Evolutionary conservation across 2,113 vertebrate species (phyloP), one percentile per base, ranked within the genome.

Genomic region (Cynoglossus semilaevis): DNA sequence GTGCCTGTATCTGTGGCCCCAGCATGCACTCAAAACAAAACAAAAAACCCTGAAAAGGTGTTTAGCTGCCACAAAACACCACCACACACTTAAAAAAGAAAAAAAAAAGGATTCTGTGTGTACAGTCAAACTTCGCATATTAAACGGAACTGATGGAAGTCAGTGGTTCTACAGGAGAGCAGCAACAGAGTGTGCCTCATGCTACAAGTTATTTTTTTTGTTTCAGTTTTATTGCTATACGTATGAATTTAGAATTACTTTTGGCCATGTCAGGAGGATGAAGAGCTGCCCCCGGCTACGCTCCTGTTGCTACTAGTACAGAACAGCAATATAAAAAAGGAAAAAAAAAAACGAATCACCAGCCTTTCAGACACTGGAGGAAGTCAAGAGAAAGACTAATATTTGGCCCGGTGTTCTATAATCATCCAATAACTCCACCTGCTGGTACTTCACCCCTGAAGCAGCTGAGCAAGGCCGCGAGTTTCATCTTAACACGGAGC

Each of bases 11-110:
- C 61, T 56, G 51, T 35, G 66, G 70, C 76, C 67, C 73, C 81
- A 76, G 83, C 87, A 83, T 82, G 82, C 83, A 57, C 73, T n/a
- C n/a, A n/a, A n/a, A n/a, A n/a, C n/a, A n/a, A n/a, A n/a, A 66
- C 65, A 82, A 73, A 67, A 82, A 73, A 85, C 82, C 85, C 87
- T 86, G 82, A 85, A 82, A 82, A 62, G 76, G 79, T 48, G 58
- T 81, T 80, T 86, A 89, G 86, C 88, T 88, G 82, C 88, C 88
- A 86, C 80, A 84, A 77, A 83, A 79, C 72, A 69, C 67, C 47
- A 52, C 52, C 77, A 62, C 76, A 64, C 41, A 19, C 63, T 34
- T 61, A 37, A 45, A 66, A 45, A 57, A 63, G 9, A 38, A 22
- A 37, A 45, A 66, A 29, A 29, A 29, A 29, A 35, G 36, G n/a